Evolutionary conservation across 2,113 vertebrate genomes (phyloP).

Genomic region (Bucco capensis): DNA sequence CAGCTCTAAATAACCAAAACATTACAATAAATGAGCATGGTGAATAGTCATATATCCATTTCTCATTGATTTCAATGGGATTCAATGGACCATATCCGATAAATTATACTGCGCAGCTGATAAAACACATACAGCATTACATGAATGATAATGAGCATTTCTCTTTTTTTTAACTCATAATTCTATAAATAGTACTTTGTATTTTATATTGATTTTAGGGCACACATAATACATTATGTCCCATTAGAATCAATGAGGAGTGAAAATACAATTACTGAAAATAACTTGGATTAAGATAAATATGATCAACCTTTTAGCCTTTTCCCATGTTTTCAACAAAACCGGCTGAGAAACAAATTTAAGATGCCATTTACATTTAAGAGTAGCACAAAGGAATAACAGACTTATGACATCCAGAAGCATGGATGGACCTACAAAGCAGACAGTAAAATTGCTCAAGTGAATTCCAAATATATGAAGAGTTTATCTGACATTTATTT

Average conservation of each 20-base stretch:
- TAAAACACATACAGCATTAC: conserved; percentile 12
- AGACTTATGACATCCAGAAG: background rate
- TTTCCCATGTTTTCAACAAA: background rate
- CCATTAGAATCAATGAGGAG: conserved; percentile 40
- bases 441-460: background rate
- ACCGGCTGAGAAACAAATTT: background rate
- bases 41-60: conserved; percentile 22
- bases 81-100: conserved; percentile 9
- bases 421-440: background rate
- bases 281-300: conserved; percentile 51
- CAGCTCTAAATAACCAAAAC: conserved; percentile 24
- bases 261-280: conserved; percentile 47
- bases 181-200: conserved; percentile 13
- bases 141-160: background rate
- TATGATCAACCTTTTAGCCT: conserved; percentile 12
- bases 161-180: background rate
- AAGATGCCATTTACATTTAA: background rate
- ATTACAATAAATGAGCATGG: background rate
- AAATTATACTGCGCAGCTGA: background rate
- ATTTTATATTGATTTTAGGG: conserved; percentile 13
- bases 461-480: background rate
- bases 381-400: background rate
- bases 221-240: background rate
- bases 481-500: background rate
- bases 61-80: conserved; percentile 11